These are phyloP conservation scores for Haliclona indistincta DNA, from an alignment of 37 sponge, comb jelly and placozoan species.

Conservation along the genomic window DNA sequence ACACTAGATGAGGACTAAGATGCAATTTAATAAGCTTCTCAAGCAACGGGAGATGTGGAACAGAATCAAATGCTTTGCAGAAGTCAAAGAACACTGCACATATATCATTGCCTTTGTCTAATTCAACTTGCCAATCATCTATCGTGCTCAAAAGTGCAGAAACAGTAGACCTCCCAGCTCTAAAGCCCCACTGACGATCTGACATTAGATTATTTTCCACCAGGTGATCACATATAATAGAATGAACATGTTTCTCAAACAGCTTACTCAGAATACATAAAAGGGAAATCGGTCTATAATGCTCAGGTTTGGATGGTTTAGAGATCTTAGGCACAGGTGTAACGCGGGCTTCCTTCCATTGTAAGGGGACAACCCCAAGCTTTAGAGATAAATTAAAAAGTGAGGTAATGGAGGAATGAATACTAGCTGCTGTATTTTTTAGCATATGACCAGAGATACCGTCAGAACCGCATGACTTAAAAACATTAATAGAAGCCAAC, in stretches of 20 bases:
- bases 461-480: conserved; percentile 1
- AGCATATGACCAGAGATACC: neutral
- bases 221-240: neutral
- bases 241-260: no score
- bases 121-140: neutral
- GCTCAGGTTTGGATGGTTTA: neutral
- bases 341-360: neutral
- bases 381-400: neutral
- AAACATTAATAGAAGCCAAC: neutral
- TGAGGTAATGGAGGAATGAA: neutral
- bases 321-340: no score
- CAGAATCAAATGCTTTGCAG: conserved; percentile 4
- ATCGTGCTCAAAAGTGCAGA: neutral
- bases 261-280: no score
- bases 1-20: neutral
- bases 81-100: neutral
- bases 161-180: neutral
- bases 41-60: neutral
- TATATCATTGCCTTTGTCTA: neutral
- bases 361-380: neutral
- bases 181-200: neutral
- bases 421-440: neutral
- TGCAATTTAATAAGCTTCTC: neutral
- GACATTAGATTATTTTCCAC: neutral
- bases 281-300: conserved; percentile 19